Evolutionary conservation across 2,888 invertebrate species (phyloP), one percentile per base, ranked within the genome.

Genomic region (Drosophila hamatofila): DNA sequence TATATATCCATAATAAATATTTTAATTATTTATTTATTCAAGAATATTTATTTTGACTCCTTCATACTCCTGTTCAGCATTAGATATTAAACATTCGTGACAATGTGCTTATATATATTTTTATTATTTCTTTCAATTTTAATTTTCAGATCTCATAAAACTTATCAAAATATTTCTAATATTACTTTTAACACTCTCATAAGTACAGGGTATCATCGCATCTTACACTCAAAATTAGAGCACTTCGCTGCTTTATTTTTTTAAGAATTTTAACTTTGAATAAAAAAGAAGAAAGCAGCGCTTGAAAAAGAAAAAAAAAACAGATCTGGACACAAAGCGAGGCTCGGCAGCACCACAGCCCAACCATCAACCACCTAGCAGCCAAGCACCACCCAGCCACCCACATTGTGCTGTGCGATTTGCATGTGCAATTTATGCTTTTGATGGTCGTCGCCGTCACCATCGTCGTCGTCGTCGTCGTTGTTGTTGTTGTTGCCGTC

Each of bases 341-440:
- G 35, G 39, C 48, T 42, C 46, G 44, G 39, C 52, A 30, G 30
- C 39, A 52, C 35, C 67, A 56, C 18, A 27, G 54, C 18, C 49
- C 44, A 41, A 23, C 35, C 49, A 56, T 9, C 52, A 33, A 21
- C 25, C 16, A n/a, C 48, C 25, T 9, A 27, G 11, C 41, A 25
- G 21, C 46, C 61, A 37, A 57, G 16, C 30, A 33, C 35, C 51
- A 23, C 51, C 51, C 56, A 33, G 54, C 69, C 69, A 27, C 66
- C 69, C 69, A 65, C 74, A 49, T 63, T 74, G 65, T 52, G 51
- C 63, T 55, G 59, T 55, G 83, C 74, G 74, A 84, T 84, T 84
- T 84, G 88, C 89, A 89, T 84, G 77, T 77, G 83, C 82, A 84
- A 84, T 84, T 89, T 84, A 84, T 84, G 89, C 89, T 84, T 87